Conservation (phyloP, 2,797 vertebrate species). For the Cichlasoma orientale region DNA sequence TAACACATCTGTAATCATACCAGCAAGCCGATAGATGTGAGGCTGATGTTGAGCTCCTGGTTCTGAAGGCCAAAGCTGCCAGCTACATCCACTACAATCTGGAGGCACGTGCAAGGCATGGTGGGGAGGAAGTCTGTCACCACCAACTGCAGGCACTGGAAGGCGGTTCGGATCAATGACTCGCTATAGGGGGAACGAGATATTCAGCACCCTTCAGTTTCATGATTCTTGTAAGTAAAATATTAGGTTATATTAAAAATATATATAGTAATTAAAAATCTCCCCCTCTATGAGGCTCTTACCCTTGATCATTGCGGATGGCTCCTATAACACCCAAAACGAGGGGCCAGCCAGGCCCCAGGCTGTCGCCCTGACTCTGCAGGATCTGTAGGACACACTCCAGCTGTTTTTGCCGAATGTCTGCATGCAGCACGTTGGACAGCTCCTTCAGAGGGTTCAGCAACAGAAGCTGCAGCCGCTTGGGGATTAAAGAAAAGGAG, state of each 20-base stretch:
- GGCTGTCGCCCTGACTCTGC: slow-evolving; percentile 95
- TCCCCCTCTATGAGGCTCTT: slow-evolving; percentile 41
- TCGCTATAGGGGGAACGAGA: slow-evolving; percentile 78
- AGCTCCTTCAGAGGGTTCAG: slow-evolving; percentile 95
- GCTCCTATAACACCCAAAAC: slow-evolving; percentile 97
- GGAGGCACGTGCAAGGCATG: slow-evolving; percentile 98
- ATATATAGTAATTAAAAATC: neutral
- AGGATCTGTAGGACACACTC: slow-evolving; percentile 98
- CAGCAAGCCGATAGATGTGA: slow-evolving; percentile 97
- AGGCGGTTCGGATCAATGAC: slow-evolving; percentile 96
- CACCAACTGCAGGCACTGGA: slow-evolving; percentile 99
- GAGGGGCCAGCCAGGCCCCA: slow-evolving; percentile 97
- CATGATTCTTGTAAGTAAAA: neutral
- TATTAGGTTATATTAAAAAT: neutral
- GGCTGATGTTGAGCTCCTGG: slow-evolving; percentile 98
- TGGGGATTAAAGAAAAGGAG: slow-evolving; percentile 28
- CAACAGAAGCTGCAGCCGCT: slow-evolving; percentile 95
- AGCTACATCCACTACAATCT: slow-evolving; percentile 98
- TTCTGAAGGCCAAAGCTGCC: slow-evolving; percentile 99
- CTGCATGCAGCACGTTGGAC: slow-evolving; percentile 92
- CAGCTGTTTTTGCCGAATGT: slow-evolving; percentile 97
- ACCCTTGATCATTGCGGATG: slow-evolving; percentile 99
- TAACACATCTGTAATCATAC: slow-evolving; percentile 72
- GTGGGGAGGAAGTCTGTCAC: slow-evolving; percentile 99
- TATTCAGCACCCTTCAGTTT: neutral